These are phyloP conservation scores for Stichopus horrens DNA, from an alignment of 53 echinoderm and acorn worm genomes.

Conservation along the genomic window DNA sequence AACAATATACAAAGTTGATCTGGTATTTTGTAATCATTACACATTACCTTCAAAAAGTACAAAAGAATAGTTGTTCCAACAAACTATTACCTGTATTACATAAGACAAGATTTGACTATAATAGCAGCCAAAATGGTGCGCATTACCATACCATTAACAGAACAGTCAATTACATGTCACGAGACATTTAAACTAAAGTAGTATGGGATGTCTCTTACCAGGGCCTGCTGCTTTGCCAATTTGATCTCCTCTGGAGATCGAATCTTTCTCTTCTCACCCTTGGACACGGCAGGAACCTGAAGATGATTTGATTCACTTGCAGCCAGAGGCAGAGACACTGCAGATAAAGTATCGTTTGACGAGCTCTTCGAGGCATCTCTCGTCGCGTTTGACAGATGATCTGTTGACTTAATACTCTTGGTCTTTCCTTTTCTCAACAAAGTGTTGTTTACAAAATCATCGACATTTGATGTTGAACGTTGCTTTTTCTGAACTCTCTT, in stretches of 20 bases:
- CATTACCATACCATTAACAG: no score
- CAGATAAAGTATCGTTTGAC: not conserved
- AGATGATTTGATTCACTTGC: not conserved
- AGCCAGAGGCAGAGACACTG: not conserved
- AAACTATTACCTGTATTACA: no score
- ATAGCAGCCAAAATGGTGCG: no score
- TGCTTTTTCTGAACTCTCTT: conserved; percentile 25
- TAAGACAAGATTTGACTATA: no score
- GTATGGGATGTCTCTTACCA: conserved; percentile 55
- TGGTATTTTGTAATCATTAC: no score
- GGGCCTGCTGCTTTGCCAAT: conserved; percentile 59
- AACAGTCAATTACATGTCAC: no score
- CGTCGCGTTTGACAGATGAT: not conserved
- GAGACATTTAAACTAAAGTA: no score
- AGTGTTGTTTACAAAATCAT: not conserved
- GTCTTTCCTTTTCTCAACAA: not conserved
- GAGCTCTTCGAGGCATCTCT: not conserved
- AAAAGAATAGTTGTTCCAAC: no score
- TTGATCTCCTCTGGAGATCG: conserved; percentile 81
- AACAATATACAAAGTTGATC: no score
- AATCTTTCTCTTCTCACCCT: conserved; percentile 42
- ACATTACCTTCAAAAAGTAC: no score
- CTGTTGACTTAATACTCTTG: not conserved
- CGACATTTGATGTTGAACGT: not conserved
- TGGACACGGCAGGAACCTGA: not conserved